phyloP scores from a whole-genome alignment of 2,797 vertebrate species.

The Pseudomugil tenellus region DNA sequence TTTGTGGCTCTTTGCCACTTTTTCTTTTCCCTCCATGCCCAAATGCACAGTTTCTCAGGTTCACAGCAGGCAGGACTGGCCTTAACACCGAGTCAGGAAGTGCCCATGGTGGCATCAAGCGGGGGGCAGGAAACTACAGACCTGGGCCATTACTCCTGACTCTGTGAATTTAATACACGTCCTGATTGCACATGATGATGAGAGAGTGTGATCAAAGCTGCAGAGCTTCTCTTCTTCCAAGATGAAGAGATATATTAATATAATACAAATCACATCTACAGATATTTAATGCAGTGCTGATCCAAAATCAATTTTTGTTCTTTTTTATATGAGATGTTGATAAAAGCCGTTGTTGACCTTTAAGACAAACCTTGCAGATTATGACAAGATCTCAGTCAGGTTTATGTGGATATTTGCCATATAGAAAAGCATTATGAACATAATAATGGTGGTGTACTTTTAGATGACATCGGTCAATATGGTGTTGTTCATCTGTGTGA shows the following conservation, averaged over 20 bases:
- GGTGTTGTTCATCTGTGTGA: conserved; percentile 61
- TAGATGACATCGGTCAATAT: conserved; percentile 50
- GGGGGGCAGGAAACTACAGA: conserved; percentile 60
- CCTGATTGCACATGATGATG: conserved; percentile 47
- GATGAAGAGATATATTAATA: conserved; percentile 23
- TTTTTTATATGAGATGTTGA: conserved; percentile 50
- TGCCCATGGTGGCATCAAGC: conserved; percentile 40
- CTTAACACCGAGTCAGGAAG: conserved; percentile 59
- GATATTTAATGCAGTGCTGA: conserved; percentile 48
- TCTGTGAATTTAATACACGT: conserved; percentile 56
- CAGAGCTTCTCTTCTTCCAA: conserved; percentile 2
- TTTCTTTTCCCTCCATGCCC: conserved; percentile 12
- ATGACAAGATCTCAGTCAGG: conserved; percentile 42
- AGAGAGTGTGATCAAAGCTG: conserved; percentile 37
- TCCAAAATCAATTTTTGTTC: conserved; percentile 52
- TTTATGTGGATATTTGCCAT: conserved; percentile 43
- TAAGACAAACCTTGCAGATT: conserved; percentile 51
- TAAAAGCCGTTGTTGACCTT: conserved; percentile 68
- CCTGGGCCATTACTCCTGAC: conserved; percentile 50
- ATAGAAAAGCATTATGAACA: conserved; percentile 37
- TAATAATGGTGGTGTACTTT: conserved; percentile 48
- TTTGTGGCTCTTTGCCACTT: conserved; percentile 42
- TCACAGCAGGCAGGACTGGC: conserved; percentile 47
- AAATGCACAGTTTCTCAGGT: conserved; percentile 26
- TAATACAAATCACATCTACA: conserved; percentile 51